phyloP scores from a whole-genome alignment of 1,140 invertebrate species.

The Melitaea cinxia region DNA sequence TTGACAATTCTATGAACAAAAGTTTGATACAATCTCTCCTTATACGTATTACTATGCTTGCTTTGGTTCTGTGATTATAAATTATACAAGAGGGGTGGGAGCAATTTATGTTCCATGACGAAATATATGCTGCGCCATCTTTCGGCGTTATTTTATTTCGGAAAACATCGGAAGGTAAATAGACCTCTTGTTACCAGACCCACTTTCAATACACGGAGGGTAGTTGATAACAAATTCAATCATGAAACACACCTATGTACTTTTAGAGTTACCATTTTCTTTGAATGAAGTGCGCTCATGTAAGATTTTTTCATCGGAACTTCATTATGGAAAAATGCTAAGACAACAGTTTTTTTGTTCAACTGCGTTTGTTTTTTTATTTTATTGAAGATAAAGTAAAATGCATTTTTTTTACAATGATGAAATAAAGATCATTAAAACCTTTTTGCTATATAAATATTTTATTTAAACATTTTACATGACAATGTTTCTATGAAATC shows the following conservation, averaged over 20 bases:
- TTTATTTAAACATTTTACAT: neutral
- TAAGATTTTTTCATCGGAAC: conserved; percentile 5
- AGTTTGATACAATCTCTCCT: too few species aligned
- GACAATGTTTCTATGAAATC: neutral
- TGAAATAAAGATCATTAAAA: too few species aligned
- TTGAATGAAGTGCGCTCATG: conserved; percentile 3
- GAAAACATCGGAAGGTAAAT: conserved; percentile 43
- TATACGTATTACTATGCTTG: too few species aligned
- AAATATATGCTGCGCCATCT: conserved; percentile 46
- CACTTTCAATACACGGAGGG: conserved; percentile 49
- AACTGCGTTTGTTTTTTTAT: neutral
- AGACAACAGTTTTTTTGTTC: too few species aligned
- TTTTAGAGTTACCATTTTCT: conserved; percentile 6
- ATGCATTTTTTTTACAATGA: too few species aligned
- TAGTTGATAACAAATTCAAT: conserved; percentile 62
- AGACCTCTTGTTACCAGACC: conserved; percentile 45
- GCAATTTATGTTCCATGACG: conserved; percentile 41
- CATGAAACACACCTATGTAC: conserved; percentile 28
- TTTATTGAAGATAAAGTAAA: neutral
- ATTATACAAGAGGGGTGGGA: conserved; percentile 31
- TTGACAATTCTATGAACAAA: too few species aligned
- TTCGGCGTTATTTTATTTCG: conserved; percentile 55
- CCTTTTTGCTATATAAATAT: neutral
- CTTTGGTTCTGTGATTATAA: neutral
- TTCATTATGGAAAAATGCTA: too few species aligned